phyloP scores from a whole-genome alignment of 1,140 invertebrate species.

The Ephestia elutella region DNA sequence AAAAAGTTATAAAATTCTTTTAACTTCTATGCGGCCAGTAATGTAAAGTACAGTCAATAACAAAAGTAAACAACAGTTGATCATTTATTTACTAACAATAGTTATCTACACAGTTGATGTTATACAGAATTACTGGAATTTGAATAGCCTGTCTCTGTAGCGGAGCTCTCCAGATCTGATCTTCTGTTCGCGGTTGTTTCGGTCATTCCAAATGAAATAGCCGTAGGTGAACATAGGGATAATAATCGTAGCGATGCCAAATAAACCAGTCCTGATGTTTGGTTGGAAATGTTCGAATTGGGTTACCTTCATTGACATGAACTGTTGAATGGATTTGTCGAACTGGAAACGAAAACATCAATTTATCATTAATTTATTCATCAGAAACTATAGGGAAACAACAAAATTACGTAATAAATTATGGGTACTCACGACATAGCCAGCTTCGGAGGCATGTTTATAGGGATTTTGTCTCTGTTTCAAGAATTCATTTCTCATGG shows the following conservation, averaged over 20 bases:
- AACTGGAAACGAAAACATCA: slow-evolving; percentile 78
- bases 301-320: slow-evolving; percentile 78
- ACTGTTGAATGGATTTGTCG: slow-evolving; percentile 83
- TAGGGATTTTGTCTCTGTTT: slow-evolving; percentile 80
- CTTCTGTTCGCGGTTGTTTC: slow-evolving; percentile 74
- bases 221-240: slow-evolving; percentile 76
- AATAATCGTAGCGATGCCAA: slow-evolving; percentile 73
- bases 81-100: slow-evolving; percentile 8
- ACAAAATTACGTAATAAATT: slow-evolving; percentile 36
- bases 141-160: slow-evolving; percentile 79
- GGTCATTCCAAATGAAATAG: slow-evolving; percentile 72
- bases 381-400: background rate
- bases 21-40: background rate
- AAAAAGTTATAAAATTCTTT: background rate
- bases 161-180: slow-evolving; percentile 80
- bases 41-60: background rate
- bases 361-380: background rate
- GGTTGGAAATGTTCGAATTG: slow-evolving; percentile 81
- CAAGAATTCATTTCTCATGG: slow-evolving; percentile 79
- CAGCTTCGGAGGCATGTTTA: slow-evolving; percentile 64
- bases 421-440: slow-evolving; percentile 69
- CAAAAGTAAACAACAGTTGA: background rate
- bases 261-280: slow-evolving; percentile 74
- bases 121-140: slow-evolving; percentile 26
- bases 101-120: background rate